Percentiles rank a stretch among this genome's conserved stretches.
Evolutionary conservation across 1,140 invertebrate genomes (phyloP).

Genomic region (Drosophila elegans): DNA sequence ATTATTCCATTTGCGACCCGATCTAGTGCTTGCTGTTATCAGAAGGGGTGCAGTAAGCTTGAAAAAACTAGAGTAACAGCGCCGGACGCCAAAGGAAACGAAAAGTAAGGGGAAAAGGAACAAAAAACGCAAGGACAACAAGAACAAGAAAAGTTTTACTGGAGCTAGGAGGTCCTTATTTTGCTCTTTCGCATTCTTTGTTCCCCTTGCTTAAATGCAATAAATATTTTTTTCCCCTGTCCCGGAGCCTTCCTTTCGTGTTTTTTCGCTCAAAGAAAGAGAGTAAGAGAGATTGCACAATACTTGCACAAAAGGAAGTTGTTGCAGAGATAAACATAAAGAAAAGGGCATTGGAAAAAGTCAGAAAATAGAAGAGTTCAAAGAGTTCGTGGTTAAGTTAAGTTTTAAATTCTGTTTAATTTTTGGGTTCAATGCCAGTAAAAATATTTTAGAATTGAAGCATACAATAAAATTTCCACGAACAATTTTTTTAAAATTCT

Average conservation of each 20-base stretch:
- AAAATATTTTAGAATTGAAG: neutral
- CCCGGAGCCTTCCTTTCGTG: no score
- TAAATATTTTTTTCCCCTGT: constrained; percentile 57
- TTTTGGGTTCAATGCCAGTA: neutral
- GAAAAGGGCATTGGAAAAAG: constrained; percentile 17
- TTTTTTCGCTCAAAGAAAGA: constrained; percentile 8
- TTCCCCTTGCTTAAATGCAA: constrained; percentile 60
- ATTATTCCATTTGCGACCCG: neutral
- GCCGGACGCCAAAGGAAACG: constrained; percentile 24
- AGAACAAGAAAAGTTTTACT: constrained; percentile 22
- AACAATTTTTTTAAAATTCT: no score
- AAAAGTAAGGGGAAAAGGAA: constrained; percentile 37
- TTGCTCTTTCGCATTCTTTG: constrained; percentile 4
- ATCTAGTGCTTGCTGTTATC: constrained; percentile 2
- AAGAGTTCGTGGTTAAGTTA: neutral
- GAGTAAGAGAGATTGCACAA: constrained; percentile 42
- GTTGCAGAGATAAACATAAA: constrained; percentile 27
- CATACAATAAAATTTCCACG: no score
- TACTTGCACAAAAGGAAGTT: constrained; percentile 54
- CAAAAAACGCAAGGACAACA: constrained; percentile 44
- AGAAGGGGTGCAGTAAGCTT: constrained; percentile 26
- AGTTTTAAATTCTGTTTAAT: neutral
- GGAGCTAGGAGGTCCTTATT: constrained; percentile 28
- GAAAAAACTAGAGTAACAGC: constrained; percentile 63
- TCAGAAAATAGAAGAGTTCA: neutral